phyloP scores from a whole-genome alignment of 2,113 vertebrate species.

The Tragelaphus imberbis region DNA sequence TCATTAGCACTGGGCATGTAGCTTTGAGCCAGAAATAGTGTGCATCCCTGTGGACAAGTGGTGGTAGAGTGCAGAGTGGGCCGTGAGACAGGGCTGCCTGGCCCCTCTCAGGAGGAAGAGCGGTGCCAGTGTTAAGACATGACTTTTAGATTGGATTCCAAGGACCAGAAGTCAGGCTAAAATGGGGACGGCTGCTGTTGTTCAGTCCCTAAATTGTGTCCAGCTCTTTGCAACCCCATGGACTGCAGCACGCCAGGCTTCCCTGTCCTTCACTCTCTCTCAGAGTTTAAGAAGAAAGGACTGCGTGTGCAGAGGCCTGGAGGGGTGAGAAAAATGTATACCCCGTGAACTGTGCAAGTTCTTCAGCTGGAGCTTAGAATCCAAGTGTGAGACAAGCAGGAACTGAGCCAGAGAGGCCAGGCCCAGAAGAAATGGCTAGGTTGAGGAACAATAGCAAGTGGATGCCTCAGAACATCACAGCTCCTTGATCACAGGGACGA shows the following conservation, averaged over 20 bases:
- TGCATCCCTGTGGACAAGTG: too few relatives aligned
- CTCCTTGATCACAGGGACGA: background rate
- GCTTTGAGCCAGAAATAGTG: background rate
- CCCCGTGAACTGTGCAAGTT: background rate
- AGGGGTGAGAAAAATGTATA: background rate
- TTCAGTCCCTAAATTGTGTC: background rate
- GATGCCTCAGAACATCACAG: background rate
- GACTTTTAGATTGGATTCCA: background rate
- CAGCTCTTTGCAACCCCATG: background rate
- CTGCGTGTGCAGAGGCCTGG: background rate
- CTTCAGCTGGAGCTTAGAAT: background rate
- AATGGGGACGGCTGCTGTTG: background rate
- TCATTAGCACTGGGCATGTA: background rate
- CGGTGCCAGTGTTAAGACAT: background rate
- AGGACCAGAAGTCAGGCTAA: background rate
- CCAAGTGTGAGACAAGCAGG: background rate
- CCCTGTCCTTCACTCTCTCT: background rate
- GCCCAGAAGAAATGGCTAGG: background rate
- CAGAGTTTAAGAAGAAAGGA: background rate
- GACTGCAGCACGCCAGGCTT: background rate
- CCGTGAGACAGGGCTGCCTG: background rate
- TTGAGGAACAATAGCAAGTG: background rate
- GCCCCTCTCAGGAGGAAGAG: background rate
- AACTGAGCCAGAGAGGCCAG: background rate
- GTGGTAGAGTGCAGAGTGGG: rapidly evolving